Conservation (phyloP, 1,140 invertebrate species). For the Teleogryllus occipitalis region DNA sequence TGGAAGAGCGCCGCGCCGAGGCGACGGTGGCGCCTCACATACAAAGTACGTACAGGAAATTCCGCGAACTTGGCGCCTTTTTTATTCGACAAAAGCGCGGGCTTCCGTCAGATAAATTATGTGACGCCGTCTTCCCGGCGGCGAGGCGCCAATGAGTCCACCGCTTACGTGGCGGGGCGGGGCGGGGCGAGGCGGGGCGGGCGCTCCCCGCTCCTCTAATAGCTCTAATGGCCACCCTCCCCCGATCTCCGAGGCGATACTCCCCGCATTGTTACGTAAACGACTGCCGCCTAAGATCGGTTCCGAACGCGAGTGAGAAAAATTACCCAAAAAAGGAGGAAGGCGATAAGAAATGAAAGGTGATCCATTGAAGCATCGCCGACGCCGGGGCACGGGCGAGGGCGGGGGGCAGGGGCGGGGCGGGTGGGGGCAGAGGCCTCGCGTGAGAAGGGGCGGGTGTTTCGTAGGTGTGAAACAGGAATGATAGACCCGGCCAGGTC, state of each 20-base stretch:
- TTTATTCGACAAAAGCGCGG: background rate
- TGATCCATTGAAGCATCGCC: background rate
- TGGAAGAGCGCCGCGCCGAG: background rate
- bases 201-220: background rate
- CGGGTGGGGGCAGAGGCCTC: too few species aligned
- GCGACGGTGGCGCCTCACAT: background rate
- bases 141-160: too few species aligned
- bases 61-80: background rate
- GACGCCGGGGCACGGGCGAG: too few species aligned
- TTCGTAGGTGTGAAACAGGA: too few species aligned
- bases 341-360: conserved; percentile 1
- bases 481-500: too few species aligned
- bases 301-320: background rate
- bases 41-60: background rate
- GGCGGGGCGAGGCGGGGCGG: too few species aligned
- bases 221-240: background rate
- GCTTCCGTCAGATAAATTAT: background rate
- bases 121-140: background rate
- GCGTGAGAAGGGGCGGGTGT: too few species aligned
- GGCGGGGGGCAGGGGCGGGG: too few species aligned
- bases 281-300: background rate
- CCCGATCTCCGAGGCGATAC: background rate
- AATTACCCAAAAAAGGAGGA: background rate
- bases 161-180: too few species aligned
- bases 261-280: conserved; percentile 3